Base-by-base conservation (phyloP, 1,140 invertebrate species). In the Triops longicaudatus region DNA sequence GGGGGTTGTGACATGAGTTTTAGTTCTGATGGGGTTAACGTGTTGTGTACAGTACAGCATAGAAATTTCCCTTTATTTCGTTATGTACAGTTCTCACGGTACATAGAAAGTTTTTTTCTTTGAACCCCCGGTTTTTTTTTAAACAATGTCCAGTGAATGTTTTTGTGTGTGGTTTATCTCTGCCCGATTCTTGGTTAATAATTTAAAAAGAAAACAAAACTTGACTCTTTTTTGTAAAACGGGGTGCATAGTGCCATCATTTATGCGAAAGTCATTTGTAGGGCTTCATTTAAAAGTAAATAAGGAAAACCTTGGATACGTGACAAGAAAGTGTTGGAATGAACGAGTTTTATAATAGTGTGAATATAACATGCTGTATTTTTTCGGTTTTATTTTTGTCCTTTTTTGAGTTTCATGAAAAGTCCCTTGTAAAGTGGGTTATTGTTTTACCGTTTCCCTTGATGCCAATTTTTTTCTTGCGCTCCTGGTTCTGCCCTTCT, bases 401-500 rank as follows among this genome's bases (percentile, higher is more conserved):
- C 31, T 37, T 37, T n/a, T 37, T 37, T 37, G 31, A 37, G 31
- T 63, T 22, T 63, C 5, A 63, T 63, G 50, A 63, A 63, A 5
- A 22, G 14, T 22, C 50, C 50, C 22, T 17, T 22, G 22, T n/a
- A 63, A 63, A 63, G 22, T 63, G 50, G 50, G 50, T 63, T 63
- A 63, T 63, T 63, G 50, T 63, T 63, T 37, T 63, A 63, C 50
- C 50, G 50, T 63, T 63, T 63, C 50, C 50, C 50, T 77, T 73
- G 74, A 73, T 76, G 76, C 71, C 78, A 76, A 73, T 76, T 76
- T 76, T 73, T 75, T 76, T 73, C 72, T 78, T 76, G 63, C 75
- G 73, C 78, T 76, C 75, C 75, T 78, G 78, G 76, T 74, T 75
- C 76, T 63, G 75, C 75, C 75, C 74, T 63, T 79, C 79, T 79